phyloP scores from a whole-genome alignment of 2,888 invertebrate species.

The Colletes collaris region DNA sequence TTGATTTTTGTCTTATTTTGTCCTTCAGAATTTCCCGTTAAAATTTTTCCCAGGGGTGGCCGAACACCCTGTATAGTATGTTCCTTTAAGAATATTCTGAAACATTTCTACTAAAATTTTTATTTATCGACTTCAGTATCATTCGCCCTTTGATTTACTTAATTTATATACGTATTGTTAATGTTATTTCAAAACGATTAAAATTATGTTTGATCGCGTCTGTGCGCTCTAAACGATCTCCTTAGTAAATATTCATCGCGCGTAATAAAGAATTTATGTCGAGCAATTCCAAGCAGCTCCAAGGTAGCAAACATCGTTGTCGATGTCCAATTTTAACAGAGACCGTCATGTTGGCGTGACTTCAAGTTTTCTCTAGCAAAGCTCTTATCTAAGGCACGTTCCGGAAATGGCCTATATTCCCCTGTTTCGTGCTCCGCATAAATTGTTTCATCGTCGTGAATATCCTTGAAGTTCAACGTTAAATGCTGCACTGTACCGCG shows the following conservation, averaged over 20 bases:
- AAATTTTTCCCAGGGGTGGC: too few relatives aligned
- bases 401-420: conserved; percentile 41
- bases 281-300: neutral
- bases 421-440: conserved; percentile 33
- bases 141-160: too few relatives aligned
- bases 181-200: too few relatives aligned
- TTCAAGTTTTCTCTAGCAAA: conserved; percentile 27
- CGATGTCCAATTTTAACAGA: conserved; percentile 21
- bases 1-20: too few relatives aligned
- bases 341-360: conserved; percentile 22
- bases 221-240: too few relatives aligned
- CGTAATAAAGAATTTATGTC: neutral
- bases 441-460: conserved; percentile 35
- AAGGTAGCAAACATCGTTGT: conserved; percentile 2
- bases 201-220: too few relatives aligned
- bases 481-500: neutral
- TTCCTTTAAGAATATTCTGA: too few relatives aligned
- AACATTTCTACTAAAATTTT: too few relatives aligned
- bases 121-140: too few relatives aligned
- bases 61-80: too few relatives aligned
- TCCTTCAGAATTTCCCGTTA: too few relatives aligned
- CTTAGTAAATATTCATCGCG: neutral
- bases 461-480: conserved; percentile 1
- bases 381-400: conserved; percentile 36
- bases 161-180: too few relatives aligned